phyloP scores from a whole-genome alignment of 2,113 vertebrate species.

The Datnioides undecimradiatus region DNA sequence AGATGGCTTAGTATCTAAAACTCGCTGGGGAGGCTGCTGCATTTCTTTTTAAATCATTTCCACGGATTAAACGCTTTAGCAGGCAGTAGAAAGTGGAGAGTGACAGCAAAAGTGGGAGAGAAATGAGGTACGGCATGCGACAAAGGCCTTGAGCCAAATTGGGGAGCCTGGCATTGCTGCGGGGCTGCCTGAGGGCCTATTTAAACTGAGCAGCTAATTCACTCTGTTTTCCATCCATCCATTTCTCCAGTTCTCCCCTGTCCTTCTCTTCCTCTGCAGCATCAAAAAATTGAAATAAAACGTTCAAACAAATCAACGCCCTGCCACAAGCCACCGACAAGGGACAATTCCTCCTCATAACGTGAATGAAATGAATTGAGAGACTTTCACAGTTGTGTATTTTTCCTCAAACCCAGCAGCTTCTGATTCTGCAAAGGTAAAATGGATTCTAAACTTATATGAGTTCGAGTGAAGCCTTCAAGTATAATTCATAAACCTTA shows the following conservation, averaged over 20 bases:
- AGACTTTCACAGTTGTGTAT: not conserved
- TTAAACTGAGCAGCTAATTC: conserved; percentile 41
- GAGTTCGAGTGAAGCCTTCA: not conserved
- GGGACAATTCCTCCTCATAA: not conserved
- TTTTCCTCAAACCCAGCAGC: not conserved
- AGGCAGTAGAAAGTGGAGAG: not conserved
- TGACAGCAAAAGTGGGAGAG: not conserved
- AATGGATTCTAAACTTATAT: not conserved
- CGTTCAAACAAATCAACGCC: conserved; percentile 28
- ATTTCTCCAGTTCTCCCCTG: not conserved
- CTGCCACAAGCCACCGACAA: not conserved
- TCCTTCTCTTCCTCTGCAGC: not conserved
- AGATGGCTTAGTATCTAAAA: conserved; percentile 17
- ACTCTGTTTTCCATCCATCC: conserved; percentile 40
- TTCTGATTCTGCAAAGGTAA: not conserved
- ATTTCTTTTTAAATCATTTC: conserved; percentile 15
- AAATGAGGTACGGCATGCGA: conserved; percentile 36
- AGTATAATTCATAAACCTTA: not conserved
- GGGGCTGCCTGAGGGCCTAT: conserved; percentile 41
- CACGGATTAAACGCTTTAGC: conserved; percentile 24
- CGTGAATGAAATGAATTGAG: not conserved
- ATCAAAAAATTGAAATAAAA: not conserved
- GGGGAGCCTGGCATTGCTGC: conserved; percentile 18
- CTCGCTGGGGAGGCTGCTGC: not conserved
- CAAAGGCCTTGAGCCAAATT: conserved; percentile 49